Conservation (phyloP, 1,140 invertebrate genomes). For the Apolygus lucorum region DNA sequence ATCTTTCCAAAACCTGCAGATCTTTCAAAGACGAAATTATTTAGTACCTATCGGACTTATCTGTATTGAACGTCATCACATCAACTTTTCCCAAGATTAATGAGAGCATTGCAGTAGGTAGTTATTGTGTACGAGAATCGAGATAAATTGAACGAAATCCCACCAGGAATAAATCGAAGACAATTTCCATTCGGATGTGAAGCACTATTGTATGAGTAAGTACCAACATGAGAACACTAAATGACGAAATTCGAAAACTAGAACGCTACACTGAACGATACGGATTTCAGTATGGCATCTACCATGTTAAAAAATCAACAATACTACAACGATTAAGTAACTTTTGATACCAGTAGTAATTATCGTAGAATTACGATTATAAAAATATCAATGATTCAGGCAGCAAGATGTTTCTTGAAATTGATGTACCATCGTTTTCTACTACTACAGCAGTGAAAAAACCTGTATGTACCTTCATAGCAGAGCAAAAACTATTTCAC, state of each 20-base stretch:
- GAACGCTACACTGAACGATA: neutral
- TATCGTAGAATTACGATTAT: neutral
- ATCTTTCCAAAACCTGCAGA: too few relatives aligned
- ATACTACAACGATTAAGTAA: neutral
- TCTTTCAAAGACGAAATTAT: too few relatives aligned
- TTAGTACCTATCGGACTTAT: too few relatives aligned
- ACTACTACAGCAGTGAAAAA: neutral
- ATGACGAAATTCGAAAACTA: neutral
- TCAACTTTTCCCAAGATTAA: neutral
- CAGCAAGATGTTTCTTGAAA: neutral
- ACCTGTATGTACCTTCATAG: neutral
- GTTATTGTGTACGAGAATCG: neutral
- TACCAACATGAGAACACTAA: too few relatives aligned
- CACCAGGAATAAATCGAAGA: neutral
- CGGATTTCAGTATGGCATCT: neutral
- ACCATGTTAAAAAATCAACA: neutral
- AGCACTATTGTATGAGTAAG: neutral
- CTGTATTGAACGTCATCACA: neutral
- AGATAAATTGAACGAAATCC: neutral
- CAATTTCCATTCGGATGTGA: neutral
- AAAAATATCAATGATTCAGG: neutral
- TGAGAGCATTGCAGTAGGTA: neutral
- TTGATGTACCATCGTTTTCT: neutral
- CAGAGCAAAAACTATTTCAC: too few relatives aligned
- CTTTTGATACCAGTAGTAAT: neutral